Evolutionary conservation across 2,797 vertebrate genomes (phyloP).

Genomic region (Oophaga sylvatica): DNA sequence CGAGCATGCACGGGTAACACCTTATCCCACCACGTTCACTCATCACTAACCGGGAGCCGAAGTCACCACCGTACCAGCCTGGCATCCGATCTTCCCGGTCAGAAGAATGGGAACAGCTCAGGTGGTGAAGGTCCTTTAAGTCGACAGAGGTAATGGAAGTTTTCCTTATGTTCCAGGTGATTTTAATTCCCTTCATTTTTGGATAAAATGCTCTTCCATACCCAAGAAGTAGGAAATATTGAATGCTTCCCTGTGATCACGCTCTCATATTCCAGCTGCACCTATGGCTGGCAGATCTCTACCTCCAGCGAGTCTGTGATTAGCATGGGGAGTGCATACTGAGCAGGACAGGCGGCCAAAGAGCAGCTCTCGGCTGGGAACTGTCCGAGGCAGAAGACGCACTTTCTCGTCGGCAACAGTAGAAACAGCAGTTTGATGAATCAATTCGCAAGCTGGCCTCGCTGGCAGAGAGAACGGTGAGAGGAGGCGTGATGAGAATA

Average conservation of each 20-base stretch:
- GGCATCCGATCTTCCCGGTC: too few relatives aligned
- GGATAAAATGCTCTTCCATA: neutral
- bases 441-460: conserved; percentile 61
- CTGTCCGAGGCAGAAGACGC: conserved; percentile 51
- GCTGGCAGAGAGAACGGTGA: conserved; percentile 39
- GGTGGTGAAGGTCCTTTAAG: too few relatives aligned
- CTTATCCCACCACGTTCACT: too few relatives aligned
- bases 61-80: too few relatives aligned
- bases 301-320: conserved; percentile 44
- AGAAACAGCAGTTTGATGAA: conserved; percentile 62
- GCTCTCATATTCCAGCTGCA: conserved; percentile 16
- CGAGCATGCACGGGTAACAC: too few relatives aligned
- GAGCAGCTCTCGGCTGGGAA: conserved; percentile 53
- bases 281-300: conserved; percentile 10
- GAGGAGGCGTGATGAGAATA: conserved; percentile 48
- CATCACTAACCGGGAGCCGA: too few relatives aligned
- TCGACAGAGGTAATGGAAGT: neutral
- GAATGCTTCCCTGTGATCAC: neutral
- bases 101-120: too few relatives aligned
- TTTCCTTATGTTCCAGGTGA: neutral
- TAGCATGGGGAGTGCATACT: conserved; percentile 52
- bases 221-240: neutral
- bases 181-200: neutral
- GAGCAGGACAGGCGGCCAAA: conserved; percentile 33
- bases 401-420: conserved; percentile 52